Evolutionary conservation across 2,797 vertebrate genomes (phyloP), one percentile per base, ranked within the genome.

Genomic region (Enteromius paludinosus): DNA sequence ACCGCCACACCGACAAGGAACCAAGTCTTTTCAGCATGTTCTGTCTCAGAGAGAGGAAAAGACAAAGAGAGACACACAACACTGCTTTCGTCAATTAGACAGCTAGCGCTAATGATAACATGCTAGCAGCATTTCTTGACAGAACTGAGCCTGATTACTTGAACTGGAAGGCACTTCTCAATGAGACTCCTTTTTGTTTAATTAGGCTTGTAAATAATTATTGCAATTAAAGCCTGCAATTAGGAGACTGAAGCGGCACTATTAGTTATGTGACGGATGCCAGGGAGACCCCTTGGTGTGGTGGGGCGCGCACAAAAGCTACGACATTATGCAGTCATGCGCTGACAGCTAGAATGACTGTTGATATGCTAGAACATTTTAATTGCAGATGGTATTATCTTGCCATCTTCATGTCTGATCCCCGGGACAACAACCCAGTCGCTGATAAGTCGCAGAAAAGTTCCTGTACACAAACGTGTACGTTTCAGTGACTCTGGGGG

Each of bases 151-250:
- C 86, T 49, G 88, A 90, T 90, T 92, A 90, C 92, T 93, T 92
- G 87, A 92, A 91, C 91, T 87, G 83, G 86, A 91, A 89, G 90
- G 91, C 87, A 35, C 88, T 85, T 91, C 91, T 94, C 90, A 83
- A 90, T 85, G 88, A 93, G 91, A 90, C 91, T 93, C 89, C 84
- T 83, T 87, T 89, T 86, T 87, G 92, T 94, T 94, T 94, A 95
- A 95, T 95, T 95, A 95, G 93, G 90, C 94, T 93, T 94, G 94
- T 95, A 95, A 95, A 95, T 95, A 94, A 95, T 95, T 93, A 94
- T 94, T 94, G 94, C 94, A 95, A 95, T 95, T 95, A 95, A 95
- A 95, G 92, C 92, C 94, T 91, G 93, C 94, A 95, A 95, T 95
- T 94, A 94, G 90, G 87, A 89, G 91, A 93, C 90, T 89, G 90